Evolutionary conservation across 2,888 invertebrate species (phyloP).

Genomic region (Vesta saturnalis): DNA sequence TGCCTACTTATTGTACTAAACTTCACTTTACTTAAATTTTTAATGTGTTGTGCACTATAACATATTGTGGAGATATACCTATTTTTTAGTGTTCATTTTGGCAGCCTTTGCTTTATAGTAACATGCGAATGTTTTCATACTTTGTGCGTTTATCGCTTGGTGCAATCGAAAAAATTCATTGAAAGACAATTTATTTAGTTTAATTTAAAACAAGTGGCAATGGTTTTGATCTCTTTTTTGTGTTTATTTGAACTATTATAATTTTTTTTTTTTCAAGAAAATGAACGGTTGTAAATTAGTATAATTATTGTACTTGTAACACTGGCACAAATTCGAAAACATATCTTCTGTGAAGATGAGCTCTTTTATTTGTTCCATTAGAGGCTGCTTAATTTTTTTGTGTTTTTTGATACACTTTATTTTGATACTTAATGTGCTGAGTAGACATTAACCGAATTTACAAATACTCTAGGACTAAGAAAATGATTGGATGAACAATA

Average conservation of each 20-base stretch:
- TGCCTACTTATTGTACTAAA: not conserved
- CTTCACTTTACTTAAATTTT: not conserved
- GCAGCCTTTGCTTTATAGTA: slow-evolving; percentile 45
- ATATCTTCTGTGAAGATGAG: slow-evolving; percentile 58
- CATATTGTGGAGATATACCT: slow-evolving; percentile 27
- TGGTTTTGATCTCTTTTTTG: slow-evolving; percentile 60
- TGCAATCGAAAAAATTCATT: slow-evolving; percentile 37
- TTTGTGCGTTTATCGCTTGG: slow-evolving; percentile 31
- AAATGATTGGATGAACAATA: slow-evolving; percentile 44
- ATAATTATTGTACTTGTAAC: slow-evolving; percentile 43
- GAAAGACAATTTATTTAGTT: slow-evolving; percentile 30
- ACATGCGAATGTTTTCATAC: slow-evolving; percentile 41
- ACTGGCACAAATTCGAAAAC: slow-evolving; percentile 48
- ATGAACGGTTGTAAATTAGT: slow-evolving; percentile 36
- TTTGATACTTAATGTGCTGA: slow-evolving; percentile 30
- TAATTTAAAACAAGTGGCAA: slow-evolving; percentile 58
- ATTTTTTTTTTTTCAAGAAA: slow-evolving; percentile 33
- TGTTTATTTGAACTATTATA: slow-evolving; percentile 42
- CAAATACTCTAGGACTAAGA: slow-evolving; percentile 40
- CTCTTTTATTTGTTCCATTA: slow-evolving; percentile 31
- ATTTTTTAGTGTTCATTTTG: slow-evolving; percentile 52
- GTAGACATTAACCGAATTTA: slow-evolving; percentile 38
- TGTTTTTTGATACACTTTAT: slow-evolving; percentile 22
- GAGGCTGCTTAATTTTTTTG: slow-evolving; percentile 31
- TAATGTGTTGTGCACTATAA: not conserved